Evolutionary conservation across 2,888 invertebrate species (phyloP), one percentile per base, ranked within the genome.

Genomic region (Dryomyza anilis): DNA sequence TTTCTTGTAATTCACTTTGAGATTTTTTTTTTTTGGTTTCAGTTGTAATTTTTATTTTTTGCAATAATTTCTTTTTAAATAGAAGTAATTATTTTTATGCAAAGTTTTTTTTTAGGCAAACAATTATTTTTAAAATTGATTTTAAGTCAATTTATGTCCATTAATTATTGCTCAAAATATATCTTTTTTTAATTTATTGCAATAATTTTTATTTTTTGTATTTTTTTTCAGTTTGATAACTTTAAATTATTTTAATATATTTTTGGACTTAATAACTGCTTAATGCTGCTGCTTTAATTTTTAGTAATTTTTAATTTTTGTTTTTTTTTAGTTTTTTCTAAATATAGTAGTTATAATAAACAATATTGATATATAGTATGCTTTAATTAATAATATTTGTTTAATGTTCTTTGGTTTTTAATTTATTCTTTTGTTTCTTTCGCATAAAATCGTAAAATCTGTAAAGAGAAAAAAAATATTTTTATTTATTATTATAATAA

Each of bases 381-480:
- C 16, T 39, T 25, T 58, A 29, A 45, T 14, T 39, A 45, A 12
- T 27, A 27, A 45, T 58, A 58, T 57, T 30, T 64, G 36, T 45
- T 52, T 21, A 19, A 58, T 57, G 45, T 59, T 63, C 52, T 62
- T 62, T 39, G n/a, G 1, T 62, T 64, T 64, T 45, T 64, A 69
- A 69, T 67, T 65, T 64, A 66, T 52, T n/a, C 36, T 19, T 58
- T 12, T 45, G 29, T 43, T 67, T 57, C 19, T 64, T 68, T 68
- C 65, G 64, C 71, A 70, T 71, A 72, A 72, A 70, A 75, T 75
- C 69, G 72, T 74, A 71, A 71, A 73, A 74, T 78, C 79, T 79
- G 75, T 0, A 77, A 76, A 27, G 19, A 52, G 60, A 67, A 21
- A 66, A 33, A 65, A 59, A 56, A 29, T 30, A 56, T 36, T 2